Evolutionary conservation across 2,888 invertebrate genomes (phyloP).

Genomic region (Standfussiana lucernea): DNA sequence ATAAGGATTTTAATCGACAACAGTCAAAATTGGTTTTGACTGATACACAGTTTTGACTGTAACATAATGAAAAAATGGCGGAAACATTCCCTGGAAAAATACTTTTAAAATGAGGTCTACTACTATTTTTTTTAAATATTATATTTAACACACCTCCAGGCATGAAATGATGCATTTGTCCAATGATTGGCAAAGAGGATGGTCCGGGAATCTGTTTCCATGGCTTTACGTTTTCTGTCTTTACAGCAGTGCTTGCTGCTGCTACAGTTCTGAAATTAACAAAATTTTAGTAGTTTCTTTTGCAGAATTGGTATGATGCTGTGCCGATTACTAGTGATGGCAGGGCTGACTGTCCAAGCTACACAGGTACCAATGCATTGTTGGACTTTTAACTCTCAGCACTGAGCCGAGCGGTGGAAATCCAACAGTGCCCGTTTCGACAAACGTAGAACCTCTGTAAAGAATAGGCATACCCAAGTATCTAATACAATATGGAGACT

Average conservation of each 20-base stretch:
- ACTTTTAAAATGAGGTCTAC: too few species aligned
- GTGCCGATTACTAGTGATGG: background rate
- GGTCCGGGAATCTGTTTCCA: slow-evolving; percentile 88
- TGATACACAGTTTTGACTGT: too few species aligned
- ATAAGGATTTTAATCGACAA: too few species aligned
- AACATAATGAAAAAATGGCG: too few species aligned
- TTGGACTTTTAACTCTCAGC: background rate
- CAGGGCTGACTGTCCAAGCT: background rate
- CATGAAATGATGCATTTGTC: slow-evolving; percentile 75
- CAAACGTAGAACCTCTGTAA: too few species aligned
- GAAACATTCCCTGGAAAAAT: too few species aligned
- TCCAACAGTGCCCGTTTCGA: background rate
- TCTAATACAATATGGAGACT: background rate
- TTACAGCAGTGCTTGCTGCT: slow-evolving; percentile 35
- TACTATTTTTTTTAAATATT: too few species aligned
- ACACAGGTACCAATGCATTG: background rate
- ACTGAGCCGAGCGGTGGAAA: background rate
- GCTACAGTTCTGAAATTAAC: slow-evolving; percentile 31
- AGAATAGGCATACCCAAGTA: too few species aligned
- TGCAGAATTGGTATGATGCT: background rate
- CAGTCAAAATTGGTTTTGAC: too few species aligned
- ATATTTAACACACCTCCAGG: slow-evolving; percentile 73
- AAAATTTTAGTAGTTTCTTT: background rate
- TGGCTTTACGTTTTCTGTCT: slow-evolving; percentile 62
- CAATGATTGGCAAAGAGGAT: slow-evolving; percentile 82